Base-by-base conservation (phyloP, 1,140 invertebrate species). In the Bradysia coprophila region DNA sequence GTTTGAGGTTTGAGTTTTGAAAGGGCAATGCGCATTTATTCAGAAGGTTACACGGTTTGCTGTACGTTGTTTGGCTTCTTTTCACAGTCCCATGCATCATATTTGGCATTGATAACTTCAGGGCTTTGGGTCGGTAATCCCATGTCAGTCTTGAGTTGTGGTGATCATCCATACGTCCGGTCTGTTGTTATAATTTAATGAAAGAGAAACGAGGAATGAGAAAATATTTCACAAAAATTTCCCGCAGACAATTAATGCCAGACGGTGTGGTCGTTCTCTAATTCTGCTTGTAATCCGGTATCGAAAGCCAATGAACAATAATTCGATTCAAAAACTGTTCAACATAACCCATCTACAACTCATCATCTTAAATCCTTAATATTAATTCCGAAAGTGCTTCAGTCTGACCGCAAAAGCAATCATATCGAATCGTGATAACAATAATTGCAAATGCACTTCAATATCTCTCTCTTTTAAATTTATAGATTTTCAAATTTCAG, bases 111-210 rank as follows among this genome's bases (percentile, higher is more conserved):
- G 55, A 11, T 74, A 59, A 48, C 76, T 79, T 2, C 72, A 55
- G 13, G 80, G 63, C 53, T 76, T 77, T 1, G 89, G 88, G 51
- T 91, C 84, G 2, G 84, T 89, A 62, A 93, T 84, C 83, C 88
- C 93, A 13, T 80, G 78, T 18, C 93, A 63, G 18, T 82, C 77
- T 66, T 94, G 86, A 1, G 88, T 90, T n/a, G 77, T 72, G 1
- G 88, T 92, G 5, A 92, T 80, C 51, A 89, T 88, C 66, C 83
- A 91, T 5, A 92, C 86, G 53, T 93, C 86, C 44, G 77, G 72
- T 49, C 84, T 88, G 61, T 5, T 57, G n/a, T n/a, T n/a, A n/a
- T n/a, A n/a, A n/a, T n/a, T n/a, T n/a, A n/a, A n/a, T n/a, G n/a
- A n/a, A 6, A 57, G 66, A 41, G 38, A 49, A 13, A 48, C 42